Evolutionary conservation across 2,797 vertebrate species (phyloP), one percentile per base, ranked within the genome.

Genomic region (Mionectes olivaceus): DNA sequence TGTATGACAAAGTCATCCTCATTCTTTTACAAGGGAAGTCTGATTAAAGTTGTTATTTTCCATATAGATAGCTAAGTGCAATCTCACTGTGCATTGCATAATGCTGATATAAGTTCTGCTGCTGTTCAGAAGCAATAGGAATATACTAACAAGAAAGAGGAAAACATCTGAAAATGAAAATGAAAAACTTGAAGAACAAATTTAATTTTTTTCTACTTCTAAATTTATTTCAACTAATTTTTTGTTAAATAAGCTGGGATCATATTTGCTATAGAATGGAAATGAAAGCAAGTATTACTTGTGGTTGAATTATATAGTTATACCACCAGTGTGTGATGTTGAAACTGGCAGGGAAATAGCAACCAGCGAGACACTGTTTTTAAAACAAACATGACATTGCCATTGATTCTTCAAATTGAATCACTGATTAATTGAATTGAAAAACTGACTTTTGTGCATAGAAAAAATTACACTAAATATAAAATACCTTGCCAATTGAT

Each of bases 81-180:
- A 19, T 15, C 7, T 74, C 53, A n/a, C 11, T 56, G 41, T 1
- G 2, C 33, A 41, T 19, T 30, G 28, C 4, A 10, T 28, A 86
- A 33, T 27, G 24, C 4, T 46, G 24, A 27, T 49, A 3, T 37
- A 87, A 35, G 12, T 49, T 75, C 33, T 60, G 17, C 13, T 73
- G 9, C 41, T 53, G 7, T 79, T 61, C 68, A 41, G 39, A 50
- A 8, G 3, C 28, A 57, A 22, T 8, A 47, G 7, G 11, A 56
- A 61, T 79, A 27, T 27, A 67, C 32, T 55, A 56, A n/a, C 11
- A 47, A 57, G 9, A 79, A 76, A 13, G 23, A 44, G 6, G 7
- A 85, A 82, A 82, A 32, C 2, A 30, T 25, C 18, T 84, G 22
- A 67, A 87, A 89, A 81, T 84, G 22, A 67, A 87, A 89, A 81